Conservation (phyloP, 35 echinoderm and acorn worm genomes). For the Hemicentrotus pulcherrimus region DNA sequence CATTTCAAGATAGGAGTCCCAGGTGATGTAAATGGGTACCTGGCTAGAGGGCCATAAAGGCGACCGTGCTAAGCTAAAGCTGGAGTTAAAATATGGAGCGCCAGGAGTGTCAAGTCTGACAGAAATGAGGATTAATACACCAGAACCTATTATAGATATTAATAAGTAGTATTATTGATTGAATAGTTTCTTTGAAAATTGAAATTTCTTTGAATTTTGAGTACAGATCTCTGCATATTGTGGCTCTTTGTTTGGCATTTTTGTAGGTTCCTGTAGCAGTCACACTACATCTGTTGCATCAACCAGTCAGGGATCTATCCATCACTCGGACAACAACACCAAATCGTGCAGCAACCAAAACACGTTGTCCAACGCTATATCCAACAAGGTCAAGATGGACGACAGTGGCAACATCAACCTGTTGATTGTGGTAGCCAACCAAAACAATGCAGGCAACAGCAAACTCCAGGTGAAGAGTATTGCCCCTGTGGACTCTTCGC, state of each 20-base stretch:
- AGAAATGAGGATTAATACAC: no score
- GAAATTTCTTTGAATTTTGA: no score
- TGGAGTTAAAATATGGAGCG: no score
- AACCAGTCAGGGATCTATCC: neutral
- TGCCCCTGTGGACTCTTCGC: constrained; percentile 37
- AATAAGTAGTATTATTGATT: no score
- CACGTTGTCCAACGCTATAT: constrained; percentile 22
- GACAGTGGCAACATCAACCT: constrained; percentile 50
- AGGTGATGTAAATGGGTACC: no score
- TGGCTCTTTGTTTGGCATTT: neutral
- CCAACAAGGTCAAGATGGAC: constrained; percentile 37
- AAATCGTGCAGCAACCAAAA: constrained; percentile 24
- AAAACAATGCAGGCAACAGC: constrained; percentile 35
- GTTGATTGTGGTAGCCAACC: constrained; percentile 48
- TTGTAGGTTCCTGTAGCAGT: constrained; percentile 35
- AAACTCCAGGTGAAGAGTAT: constrained; percentile 49
- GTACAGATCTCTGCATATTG: neutral
- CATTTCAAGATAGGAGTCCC: no score
- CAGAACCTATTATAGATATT: no score
- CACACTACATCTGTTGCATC: neutral
- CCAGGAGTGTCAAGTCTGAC: no score
- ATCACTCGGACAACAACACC: neutral
- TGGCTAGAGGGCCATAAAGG: no score
- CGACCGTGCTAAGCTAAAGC: no score
- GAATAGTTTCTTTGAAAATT: no score